phyloP scores from a whole-genome alignment of 2,797 vertebrate genomes.

The Vespertilio murinus region DNA sequence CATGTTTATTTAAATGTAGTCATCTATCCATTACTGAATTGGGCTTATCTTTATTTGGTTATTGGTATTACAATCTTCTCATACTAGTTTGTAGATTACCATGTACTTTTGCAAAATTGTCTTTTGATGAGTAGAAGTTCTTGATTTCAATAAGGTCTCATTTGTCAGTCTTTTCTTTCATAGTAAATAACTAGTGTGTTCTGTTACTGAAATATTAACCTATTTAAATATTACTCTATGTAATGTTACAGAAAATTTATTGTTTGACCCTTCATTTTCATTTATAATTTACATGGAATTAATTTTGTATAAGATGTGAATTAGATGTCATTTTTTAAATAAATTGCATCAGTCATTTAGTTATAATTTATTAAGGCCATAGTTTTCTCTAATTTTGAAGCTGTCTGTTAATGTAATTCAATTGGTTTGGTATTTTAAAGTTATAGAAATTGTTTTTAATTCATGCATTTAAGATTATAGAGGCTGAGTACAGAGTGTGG shows the following conservation, averaged over 20 bases:
- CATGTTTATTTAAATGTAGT: background rate
- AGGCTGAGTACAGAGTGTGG: background rate
- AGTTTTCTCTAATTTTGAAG: background rate
- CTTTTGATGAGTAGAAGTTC: background rate
- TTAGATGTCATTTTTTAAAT: background rate
- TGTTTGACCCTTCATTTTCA: background rate
- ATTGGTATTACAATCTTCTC: background rate
- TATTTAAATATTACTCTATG: background rate
- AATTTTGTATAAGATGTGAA: background rate
- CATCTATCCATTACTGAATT: background rate
- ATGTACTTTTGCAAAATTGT: background rate
- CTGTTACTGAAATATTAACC: background rate
- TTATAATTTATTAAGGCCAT: background rate
- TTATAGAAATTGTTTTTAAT: background rate
- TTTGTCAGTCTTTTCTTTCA: background rate
- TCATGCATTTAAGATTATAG: background rate
- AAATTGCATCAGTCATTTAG: background rate
- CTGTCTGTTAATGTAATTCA: background rate
- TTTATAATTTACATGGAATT: background rate
- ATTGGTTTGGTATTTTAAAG: background rate
- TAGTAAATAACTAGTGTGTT: background rate
- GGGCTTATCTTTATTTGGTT: background rate
- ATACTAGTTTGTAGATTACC: fast-evolving
- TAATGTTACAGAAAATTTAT: background rate
- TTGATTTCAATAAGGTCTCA: background rate